Evolutionary conservation across 2,888 invertebrate genomes (phyloP).

Genomic region (Podotricha telesiphe): DNA sequence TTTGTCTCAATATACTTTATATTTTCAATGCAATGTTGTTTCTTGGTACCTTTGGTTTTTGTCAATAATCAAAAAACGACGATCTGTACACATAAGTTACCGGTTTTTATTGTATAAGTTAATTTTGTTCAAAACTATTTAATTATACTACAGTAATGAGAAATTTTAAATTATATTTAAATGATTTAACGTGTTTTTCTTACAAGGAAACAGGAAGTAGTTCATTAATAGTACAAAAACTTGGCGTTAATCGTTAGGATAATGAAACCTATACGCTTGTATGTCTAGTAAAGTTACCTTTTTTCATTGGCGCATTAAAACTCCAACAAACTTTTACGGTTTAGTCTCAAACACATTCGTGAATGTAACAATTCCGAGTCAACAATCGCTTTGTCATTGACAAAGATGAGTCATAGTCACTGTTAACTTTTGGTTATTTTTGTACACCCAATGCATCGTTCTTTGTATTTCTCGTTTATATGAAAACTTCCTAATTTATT

Average conservation of each 20-base stretch:
- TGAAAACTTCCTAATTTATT: background rate
- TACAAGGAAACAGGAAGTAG: background rate
- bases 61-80: no score
- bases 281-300: background rate
- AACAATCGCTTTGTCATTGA: constrained; percentile 11
- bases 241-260: background rate
- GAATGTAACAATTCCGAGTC: background rate
- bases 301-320: background rate
- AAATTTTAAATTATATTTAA: no score
- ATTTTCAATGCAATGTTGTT: no score
- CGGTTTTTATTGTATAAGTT: no score
- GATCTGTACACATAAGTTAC: no score
- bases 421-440: constrained; percentile 5
- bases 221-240: background rate
- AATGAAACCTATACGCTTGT: background rate
- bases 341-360: background rate
- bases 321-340: background rate
- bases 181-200: background rate
- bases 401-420: constrained; percentile 9
- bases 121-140: no score
- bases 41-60: no score
- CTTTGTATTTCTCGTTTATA: background rate
- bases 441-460: background rate
- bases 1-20: no score
- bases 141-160: no score